Percentiles rank a stretch among this genome's conserved stretches.
Evolutionary conservation across 2,113 vertebrate genomes (phyloP).

Genomic region (Melanocharis versteri): DNA sequence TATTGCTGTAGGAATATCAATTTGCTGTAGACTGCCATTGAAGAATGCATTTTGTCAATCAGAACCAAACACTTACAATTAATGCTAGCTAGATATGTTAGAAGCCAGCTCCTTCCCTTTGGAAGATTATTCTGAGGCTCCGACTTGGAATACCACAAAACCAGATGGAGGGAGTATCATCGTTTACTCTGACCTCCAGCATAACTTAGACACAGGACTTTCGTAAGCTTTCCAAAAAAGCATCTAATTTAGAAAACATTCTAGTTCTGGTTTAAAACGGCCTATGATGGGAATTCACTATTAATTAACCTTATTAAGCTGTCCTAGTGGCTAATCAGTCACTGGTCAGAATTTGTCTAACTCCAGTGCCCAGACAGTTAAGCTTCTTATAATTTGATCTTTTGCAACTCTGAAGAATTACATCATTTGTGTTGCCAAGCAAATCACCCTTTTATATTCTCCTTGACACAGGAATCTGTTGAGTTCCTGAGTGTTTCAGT

Average conservation of each 20-base stretch:
- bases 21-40: background rate
- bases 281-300: background rate
- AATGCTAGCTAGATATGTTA: background rate
- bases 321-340: background rate
- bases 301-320: background rate
- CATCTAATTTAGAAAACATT: background rate
- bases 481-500: background rate
- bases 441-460: background rate
- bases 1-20: too few relatives aligned
- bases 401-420: background rate
- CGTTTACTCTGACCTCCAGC: background rate
- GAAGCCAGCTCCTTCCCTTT: background rate
- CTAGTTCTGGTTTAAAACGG: background rate
- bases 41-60: background rate
- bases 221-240: background rate
- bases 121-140: background rate
- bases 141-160: background rate
- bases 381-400: conserved; percentile 15
- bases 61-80: background rate
- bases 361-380: background rate
- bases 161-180: background rate
- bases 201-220: background rate
- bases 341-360: background rate
- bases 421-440: background rate
- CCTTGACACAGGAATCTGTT: background rate